Base-by-base conservation (phyloP, 1,140 invertebrate genomes). In the Heliconius hewitsoni region DNA sequence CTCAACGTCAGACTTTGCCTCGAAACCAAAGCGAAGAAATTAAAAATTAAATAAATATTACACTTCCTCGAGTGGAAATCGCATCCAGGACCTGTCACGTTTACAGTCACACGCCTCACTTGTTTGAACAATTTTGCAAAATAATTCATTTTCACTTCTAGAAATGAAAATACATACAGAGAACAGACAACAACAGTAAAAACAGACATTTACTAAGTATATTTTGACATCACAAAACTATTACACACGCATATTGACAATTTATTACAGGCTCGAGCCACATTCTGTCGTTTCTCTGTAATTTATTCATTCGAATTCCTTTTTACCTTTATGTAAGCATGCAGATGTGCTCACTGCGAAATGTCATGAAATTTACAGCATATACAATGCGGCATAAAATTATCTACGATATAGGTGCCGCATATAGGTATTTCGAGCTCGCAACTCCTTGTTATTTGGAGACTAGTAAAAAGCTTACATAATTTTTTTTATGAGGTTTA, bases 381-480 rank as follows among this genome's bases (percentile, higher is more conserved):
- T 27, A n/a, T 23, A 66, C n/a, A 80, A 80, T 84, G 81, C 85
- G 81, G 81, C 79, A 85, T 85, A 76, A 83, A 85, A 83, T 3
- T 34, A 34, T 6, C 5, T 42, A n/a, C n/a, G n/a, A n/a, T n/a
- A n/a, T n/a, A n/a, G n/a, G n/a, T n/a, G n/a, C n/a, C n/a, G n/a
- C n/a, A n/a, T n/a, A n/a, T n/a, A 70, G 74, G 81, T 81, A 82
- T 84, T 82, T 81, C 78, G 9, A 75, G 77, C 89, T 89, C 87
- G 89, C 89, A 80, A 90, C 52, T 79, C 88, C 88, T 90, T 89
- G 87, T 46, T 60, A 76, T 79, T 82, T 77, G 37, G 42, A 75
- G 79, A 60, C 77, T 70, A 6, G 55, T 57, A 57, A 8, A 5
- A 57, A 23, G 3, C 18, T 52, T 52, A 19, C 50, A 23, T 23